Conservation (phyloP, 2,888 invertebrate genomes). For the Latrodectus hesperus region DNA sequence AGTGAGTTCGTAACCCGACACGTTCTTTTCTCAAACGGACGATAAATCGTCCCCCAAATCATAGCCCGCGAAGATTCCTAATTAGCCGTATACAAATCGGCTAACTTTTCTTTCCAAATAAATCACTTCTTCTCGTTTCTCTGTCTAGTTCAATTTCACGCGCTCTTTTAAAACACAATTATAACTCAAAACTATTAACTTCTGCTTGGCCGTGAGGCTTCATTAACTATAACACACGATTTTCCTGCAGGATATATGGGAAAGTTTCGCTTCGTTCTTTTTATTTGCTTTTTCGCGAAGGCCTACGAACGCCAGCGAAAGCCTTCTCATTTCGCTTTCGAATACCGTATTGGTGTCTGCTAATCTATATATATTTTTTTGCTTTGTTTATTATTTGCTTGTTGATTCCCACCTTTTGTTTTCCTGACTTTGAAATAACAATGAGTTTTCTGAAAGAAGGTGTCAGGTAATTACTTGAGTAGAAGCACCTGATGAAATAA, state of each 20-base stretch:
- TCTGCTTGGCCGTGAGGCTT: slow-evolving; percentile 46
- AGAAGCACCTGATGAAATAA: background rate
- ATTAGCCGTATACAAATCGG: slow-evolving; percentile 60
- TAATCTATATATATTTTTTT: slow-evolving; percentile 34
- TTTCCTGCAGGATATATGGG: slow-evolving; percentile 23
- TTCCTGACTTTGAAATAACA: slow-evolving; percentile 68
- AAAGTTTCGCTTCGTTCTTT: slow-evolving; percentile 2
- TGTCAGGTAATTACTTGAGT: slow-evolving; percentile 67
- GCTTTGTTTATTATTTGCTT: slow-evolving; percentile 30
- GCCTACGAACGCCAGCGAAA: too few relatives aligned
- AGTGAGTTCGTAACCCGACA: slow-evolving; percentile 37
- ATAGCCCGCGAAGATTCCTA: slow-evolving; percentile 48
- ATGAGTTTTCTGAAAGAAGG: slow-evolving; percentile 59
- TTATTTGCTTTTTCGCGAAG: background rate
- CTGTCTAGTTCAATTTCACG: slow-evolving; percentile 45
- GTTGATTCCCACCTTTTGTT: slow-evolving; percentile 58
- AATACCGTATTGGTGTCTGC: slow-evolving; percentile 59
- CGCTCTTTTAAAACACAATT: slow-evolving; percentile 67
- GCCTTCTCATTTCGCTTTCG: slow-evolving; percentile 6
- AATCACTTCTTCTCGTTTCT: slow-evolving; percentile 41
- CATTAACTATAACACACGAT: slow-evolving; percentile 67
- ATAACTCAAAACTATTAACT: slow-evolving; percentile 65
- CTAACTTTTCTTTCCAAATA: slow-evolving; percentile 61
- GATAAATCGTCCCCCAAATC: slow-evolving; percentile 56
- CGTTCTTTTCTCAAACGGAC: slow-evolving; percentile 14